A percentile compares a stretch with the other conserved stretches of the same genome.
These are phyloP conservation scores for Argynnis bischoffii DNA, from an alignment of 2,888 invertebrate species.

Conservation along the genomic window DNA sequence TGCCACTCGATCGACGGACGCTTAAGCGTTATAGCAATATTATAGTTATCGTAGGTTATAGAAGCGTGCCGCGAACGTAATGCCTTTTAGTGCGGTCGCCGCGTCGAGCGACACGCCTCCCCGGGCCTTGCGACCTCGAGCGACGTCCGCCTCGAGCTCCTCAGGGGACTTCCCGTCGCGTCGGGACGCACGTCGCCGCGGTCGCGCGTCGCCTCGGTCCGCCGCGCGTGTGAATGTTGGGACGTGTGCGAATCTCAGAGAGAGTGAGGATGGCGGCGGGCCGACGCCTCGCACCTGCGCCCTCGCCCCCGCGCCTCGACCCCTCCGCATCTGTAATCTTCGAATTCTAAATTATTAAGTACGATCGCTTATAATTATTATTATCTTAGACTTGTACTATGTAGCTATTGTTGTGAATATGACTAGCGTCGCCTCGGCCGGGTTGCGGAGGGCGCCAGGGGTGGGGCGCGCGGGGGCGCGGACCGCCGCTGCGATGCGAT, in stretches of 20 bases:
- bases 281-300: constrained; percentile 40
- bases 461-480: constrained; percentile 36
- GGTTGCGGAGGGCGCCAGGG: constrained; percentile 39
- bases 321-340: constrained; percentile 59
- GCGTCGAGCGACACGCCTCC: constrained; percentile 42
- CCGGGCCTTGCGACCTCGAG: constrained; percentile 38
- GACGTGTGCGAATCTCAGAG: constrained; percentile 35
- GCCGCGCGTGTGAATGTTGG: constrained; percentile 40
- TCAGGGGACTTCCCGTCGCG: constrained; percentile 34
- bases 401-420: constrained; percentile 73
- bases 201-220: constrained; percentile 40
- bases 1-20: constrained; percentile 50
- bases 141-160: constrained; percentile 35
- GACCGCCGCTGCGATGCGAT: constrained; percentile 36
- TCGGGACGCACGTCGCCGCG: constrained; percentile 29
- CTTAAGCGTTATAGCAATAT: constrained; percentile 58
- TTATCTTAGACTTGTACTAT: constrained; percentile 72
- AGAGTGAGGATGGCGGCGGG: constrained; percentile 43
- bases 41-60: constrained; percentile 53
- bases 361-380: constrained; percentile 74
- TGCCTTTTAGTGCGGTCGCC: constrained; percentile 45
- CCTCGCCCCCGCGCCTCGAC: constrained; percentile 50
- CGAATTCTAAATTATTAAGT: constrained; percentile 68
- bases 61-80: constrained; percentile 49
- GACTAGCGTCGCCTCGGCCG: constrained; percentile 49